Percentiles rank a stretch among this genome's conserved stretches.
Conservation (phyloP, 2,113 vertebrate genomes). For the Arothron firmamentum region DNA sequence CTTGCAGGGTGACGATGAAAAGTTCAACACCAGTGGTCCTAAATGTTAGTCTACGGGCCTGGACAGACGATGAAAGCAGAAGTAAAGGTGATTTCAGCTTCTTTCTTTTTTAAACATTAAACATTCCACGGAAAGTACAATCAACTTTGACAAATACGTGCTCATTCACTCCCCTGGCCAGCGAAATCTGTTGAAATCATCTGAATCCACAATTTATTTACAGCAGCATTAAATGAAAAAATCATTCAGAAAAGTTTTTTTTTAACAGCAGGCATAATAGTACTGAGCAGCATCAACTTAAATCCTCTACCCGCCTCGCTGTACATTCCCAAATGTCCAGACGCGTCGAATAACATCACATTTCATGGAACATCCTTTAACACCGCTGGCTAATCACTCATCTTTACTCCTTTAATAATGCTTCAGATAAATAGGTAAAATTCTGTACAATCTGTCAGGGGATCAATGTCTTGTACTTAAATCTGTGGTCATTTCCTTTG, state of each 20-base stretch:
- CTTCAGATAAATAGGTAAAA: slow-evolving; percentile 3
- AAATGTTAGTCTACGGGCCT: slow-evolving; percentile 7
- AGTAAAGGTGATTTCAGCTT: slow-evolving; percentile 36
- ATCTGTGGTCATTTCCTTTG: background rate
- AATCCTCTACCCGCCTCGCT: no score
- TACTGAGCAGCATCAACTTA: no score
- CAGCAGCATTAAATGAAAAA: slow-evolving; percentile 35
- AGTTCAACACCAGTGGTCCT: slow-evolving; percentile 35
- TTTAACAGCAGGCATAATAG: slow-evolving; percentile 26
- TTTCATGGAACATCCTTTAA: slow-evolving; percentile 9
- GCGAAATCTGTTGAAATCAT: slow-evolving; percentile 44
- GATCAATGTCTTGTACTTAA: background rate
- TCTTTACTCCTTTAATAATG: slow-evolving; percentile 5
- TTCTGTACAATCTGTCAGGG: background rate
- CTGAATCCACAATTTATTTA: slow-evolving; percentile 65
- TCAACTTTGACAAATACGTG: slow-evolving; percentile 35
- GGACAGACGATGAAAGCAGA: slow-evolving; percentile 34
- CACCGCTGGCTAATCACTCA: slow-evolving; percentile 12
- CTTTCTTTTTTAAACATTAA: slow-evolving; percentile 41
- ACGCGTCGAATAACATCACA: slow-evolving; percentile 18
- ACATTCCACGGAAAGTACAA: slow-evolving; percentile 65
- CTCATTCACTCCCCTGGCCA: slow-evolving; percentile 24
- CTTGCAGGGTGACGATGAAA: slow-evolving; percentile 25
- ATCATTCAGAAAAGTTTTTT: slow-evolving; percentile 32
- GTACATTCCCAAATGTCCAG: slow-evolving; percentile 28